Percentiles rank a stretch among this genome's conserved stretches.
Evolutionary conservation across 2,888 invertebrate species (phyloP).

Genomic region (Pseudolycoriella hygida): DNA sequence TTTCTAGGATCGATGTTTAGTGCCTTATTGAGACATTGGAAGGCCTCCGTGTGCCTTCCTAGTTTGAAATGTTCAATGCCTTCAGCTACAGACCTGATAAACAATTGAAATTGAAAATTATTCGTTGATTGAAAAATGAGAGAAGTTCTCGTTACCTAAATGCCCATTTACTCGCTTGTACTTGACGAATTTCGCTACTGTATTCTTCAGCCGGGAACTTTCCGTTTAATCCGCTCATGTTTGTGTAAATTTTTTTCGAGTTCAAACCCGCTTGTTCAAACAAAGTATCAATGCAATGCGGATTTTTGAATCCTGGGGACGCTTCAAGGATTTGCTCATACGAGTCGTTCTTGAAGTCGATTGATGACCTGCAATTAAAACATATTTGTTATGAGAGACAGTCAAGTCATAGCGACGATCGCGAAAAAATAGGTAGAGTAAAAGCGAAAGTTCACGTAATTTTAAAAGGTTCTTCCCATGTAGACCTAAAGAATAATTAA

Average conservation of each 20-base stretch:
- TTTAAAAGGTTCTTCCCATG: too few species aligned
- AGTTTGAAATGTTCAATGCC: conserved; percentile 90
- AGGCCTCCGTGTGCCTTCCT: conserved; percentile 83
- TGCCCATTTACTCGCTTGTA: conserved; percentile 87
- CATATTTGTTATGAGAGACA: neutral
- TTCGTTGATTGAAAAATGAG: neutral
- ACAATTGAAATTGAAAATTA: neutral
- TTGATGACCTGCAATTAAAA: conserved; percentile 45
- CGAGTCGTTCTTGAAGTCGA: conserved; percentile 60
- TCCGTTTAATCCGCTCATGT: conserved; percentile 34
- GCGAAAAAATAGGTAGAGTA: too few species aligned
- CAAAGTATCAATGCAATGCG: conserved; percentile 70
- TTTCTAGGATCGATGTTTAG: conserved; percentile 80
- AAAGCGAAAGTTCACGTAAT: too few species aligned
- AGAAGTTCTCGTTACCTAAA: conserved; percentile 36
- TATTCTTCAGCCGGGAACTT: conserved; percentile 66
- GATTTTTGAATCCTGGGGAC: conserved; percentile 76
- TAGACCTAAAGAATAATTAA: too few species aligned
- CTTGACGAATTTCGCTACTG: conserved; percentile 67
- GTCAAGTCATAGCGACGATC: too few species aligned
- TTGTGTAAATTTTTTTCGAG: conserved; percentile 18
- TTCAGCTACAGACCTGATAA: conserved; percentile 59
- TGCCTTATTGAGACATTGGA: conserved; percentile 86
- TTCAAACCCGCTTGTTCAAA: conserved; percentile 45
- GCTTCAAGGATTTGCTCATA: conserved; percentile 68